Conservation (phyloP, 2,797 vertebrate genomes). For the Manis javanica region DNA sequence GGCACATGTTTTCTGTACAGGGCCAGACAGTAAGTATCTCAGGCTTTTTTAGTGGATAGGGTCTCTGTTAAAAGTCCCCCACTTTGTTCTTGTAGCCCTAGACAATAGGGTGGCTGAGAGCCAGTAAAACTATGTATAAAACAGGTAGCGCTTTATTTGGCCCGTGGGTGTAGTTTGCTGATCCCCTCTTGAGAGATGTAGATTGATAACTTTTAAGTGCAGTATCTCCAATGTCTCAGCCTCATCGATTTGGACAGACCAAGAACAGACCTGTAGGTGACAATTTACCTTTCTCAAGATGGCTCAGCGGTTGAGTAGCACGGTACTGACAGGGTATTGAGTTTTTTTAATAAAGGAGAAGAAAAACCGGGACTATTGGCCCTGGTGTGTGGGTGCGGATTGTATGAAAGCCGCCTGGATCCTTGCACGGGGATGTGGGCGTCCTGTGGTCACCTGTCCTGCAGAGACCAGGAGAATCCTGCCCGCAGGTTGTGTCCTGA, state of each 20-base stretch:
- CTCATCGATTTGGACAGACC: conserved; percentile 48
- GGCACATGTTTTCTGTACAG: not conserved
- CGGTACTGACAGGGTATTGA: conserved; percentile 61
- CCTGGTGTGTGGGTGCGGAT: conserved; percentile 24
- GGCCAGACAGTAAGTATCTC: not conserved
- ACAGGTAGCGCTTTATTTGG: not conserved
- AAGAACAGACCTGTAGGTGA: conserved; percentile 52
- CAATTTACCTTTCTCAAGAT: conserved; percentile 67
- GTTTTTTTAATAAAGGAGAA: conserved; percentile 23
- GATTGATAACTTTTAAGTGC: not conserved
- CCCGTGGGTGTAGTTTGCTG: not conserved
- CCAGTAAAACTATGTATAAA: not conserved
- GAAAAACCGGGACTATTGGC: conserved; percentile 22
- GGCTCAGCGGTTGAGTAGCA: conserved; percentile 69
- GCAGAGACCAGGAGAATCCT: conserved; percentile 27
- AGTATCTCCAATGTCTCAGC: not conserved
- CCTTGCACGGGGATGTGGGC: not conserved
- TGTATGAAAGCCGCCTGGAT: not conserved
- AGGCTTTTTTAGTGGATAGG: not conserved
- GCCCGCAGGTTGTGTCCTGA: conserved; percentile 57
- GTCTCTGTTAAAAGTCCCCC: not conserved
- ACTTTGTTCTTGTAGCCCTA: not conserved
- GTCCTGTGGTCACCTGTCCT: not conserved
- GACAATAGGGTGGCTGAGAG: too few species aligned
- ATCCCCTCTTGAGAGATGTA: not conserved